phyloP scores from a whole-genome alignment of 2,797 vertebrate genomes.

The Sebastes oblongus region DNA sequence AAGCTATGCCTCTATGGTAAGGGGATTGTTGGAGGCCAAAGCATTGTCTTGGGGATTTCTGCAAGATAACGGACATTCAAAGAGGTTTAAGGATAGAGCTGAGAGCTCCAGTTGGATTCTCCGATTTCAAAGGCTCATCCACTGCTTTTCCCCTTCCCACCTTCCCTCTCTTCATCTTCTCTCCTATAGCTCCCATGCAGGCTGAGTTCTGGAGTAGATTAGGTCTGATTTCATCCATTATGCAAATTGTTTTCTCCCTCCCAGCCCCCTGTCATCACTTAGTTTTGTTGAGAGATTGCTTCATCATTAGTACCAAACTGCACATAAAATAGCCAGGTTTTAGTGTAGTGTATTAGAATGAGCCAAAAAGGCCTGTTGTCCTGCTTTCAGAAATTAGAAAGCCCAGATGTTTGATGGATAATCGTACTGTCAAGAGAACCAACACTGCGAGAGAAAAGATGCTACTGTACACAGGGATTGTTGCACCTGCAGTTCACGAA shows the following conservation, averaged over 20 bases:
- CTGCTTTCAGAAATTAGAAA: constrained; percentile 4
- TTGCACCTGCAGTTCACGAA: not conserved
- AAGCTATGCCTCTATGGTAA: constrained; percentile 27
- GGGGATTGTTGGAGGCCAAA: constrained; percentile 27
- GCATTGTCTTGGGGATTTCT: constrained; percentile 56
- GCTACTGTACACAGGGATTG: not conserved
- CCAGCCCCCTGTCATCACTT: constrained; percentile 25
- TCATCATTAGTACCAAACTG: constrained; percentile 30
- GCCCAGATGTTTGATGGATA: constrained; percentile 3
- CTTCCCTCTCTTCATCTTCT: constrained; percentile 7
- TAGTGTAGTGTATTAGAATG: constrained; percentile 14
- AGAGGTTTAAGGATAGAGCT: constrained; percentile 55
- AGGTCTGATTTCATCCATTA: constrained; percentile 73
- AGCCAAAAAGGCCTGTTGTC: not conserved
- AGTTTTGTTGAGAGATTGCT: constrained; percentile 46
- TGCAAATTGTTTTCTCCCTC: constrained; percentile 72
- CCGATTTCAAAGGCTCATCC: constrained; percentile 62
- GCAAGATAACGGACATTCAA: constrained; percentile 42
- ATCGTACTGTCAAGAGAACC: not conserved
- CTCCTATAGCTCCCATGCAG: constrained; percentile 21
- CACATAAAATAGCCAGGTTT: constrained; percentile 30
- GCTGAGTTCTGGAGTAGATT: constrained; percentile 63
- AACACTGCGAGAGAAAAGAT: not conserved
- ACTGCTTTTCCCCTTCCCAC: constrained; percentile 4
- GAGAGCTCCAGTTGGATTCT: constrained; percentile 40